Base-by-base conservation (phyloP, 2,888 invertebrate species). In the Creontiades dilutus region DNA sequence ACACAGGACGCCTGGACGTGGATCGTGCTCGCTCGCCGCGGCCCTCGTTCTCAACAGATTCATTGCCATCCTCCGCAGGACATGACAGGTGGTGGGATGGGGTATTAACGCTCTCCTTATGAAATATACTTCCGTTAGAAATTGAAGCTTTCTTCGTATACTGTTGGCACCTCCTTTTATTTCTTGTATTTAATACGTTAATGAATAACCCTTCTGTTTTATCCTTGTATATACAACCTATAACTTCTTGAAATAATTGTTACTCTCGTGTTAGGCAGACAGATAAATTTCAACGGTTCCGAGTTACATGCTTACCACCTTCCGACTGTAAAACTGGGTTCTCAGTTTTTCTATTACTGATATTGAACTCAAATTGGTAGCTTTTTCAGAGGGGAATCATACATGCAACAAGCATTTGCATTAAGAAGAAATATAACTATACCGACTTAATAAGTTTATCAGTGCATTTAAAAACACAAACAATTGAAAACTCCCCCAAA, bases 11-110 rank as follows among this genome's bases (percentile, higher is more conserved):
- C 16, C 52, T 46, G 48, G 47, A 37, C 37, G 37, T 37, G 37
- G 19, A 82, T 82, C 82, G 82, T 82, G 82, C 27, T 82, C 47
- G 76, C 82, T 47, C 14, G 19, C 46, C 14, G n/a, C 14, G 52
- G 46, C 52, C 52, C 82, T 27, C 14, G 80, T 47, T 47, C 3
- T 16, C 80, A 19, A 81, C 82, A 52, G 47, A 82, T 82, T 82
- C 82, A 82, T 82, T 82, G 47, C 82, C 82, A 11, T 48, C 47
- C 78, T 78, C 37, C 46, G 28, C 5, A 78, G 46, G 37, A 78
- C 78, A 78, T 47, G 78, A 16, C 78, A 78, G 78, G 78, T 78
- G 78, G 46, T 78, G 78, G 78, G 78, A 78, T 46, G 78, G 19
- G 78, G 47, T 78, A 78, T 78, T 78, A 78, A 37, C 78, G 37